phyloP scores from a whole-genome alignment of 2,888 invertebrate genomes.

The Papilio gigon region DNA sequence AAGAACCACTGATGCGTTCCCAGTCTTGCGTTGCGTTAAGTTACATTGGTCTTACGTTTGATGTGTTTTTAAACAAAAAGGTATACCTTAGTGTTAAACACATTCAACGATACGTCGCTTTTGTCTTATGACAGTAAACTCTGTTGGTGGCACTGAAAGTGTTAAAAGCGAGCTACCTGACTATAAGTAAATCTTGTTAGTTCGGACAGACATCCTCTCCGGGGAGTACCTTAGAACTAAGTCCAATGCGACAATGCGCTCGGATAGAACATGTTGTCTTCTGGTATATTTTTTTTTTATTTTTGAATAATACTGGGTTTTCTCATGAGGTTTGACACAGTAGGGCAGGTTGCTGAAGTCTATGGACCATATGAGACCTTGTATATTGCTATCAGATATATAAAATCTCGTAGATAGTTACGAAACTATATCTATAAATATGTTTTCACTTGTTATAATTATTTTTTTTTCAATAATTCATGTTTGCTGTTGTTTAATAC shows the following conservation, averaged over 20 bases:
- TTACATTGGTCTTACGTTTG: no score
- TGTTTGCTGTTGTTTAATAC: no score
- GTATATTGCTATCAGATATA: no score
- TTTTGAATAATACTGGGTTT: not conserved
- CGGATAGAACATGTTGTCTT: constrained; percentile 16
- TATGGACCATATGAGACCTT: not conserved
- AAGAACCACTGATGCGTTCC: no score
- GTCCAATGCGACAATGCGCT: constrained; percentile 6
- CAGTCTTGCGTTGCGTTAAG: no score
- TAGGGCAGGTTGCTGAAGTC: not conserved
- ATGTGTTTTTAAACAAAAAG: no score
- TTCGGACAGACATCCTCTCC: constrained; percentile 6
- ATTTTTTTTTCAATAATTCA: no score
- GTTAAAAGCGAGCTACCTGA: not conserved
- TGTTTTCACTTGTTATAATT: no score
- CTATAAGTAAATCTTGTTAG: constrained; percentile 15
- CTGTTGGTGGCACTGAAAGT: not conserved
- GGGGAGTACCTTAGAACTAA: constrained; percentile 22
- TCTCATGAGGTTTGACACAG: not conserved
- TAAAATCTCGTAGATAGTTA: no score
- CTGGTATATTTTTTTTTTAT: constrained; percentile 3
- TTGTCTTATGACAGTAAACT: not conserved
- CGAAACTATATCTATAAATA: no score
- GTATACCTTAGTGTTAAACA: no score
- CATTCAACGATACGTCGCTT: no score